A percentile compares a stretch with the other conserved stretches of the same genome.
These are phyloP conservation scores for Calonectris borealis DNA, from an alignment of 2,113 vertebrate genomes.

Conservation along the genomic window DNA sequence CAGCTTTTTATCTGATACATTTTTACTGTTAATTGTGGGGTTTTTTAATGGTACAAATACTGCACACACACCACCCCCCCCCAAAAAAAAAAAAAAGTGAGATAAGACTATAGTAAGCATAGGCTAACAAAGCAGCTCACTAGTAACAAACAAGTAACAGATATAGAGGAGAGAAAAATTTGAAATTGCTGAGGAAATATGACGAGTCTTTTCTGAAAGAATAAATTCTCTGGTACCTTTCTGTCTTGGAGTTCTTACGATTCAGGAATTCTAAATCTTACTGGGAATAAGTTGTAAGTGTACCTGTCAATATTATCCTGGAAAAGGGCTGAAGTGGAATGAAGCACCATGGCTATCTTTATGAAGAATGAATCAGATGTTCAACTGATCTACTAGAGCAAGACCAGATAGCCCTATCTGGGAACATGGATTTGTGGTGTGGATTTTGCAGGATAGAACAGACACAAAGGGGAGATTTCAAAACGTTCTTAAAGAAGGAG, in stretches of 20 bases:
- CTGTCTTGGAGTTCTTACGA: not conserved
- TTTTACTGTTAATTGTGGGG: not conserved
- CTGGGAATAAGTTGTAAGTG: not conserved
- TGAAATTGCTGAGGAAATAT: not conserved
- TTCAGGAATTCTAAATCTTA: not conserved
- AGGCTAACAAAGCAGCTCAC: not conserved
- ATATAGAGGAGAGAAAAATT: not conserved
- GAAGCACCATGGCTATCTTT: not conserved
- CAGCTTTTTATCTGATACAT: not conserved
- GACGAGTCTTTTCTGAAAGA: not conserved
- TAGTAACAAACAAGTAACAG: not conserved
- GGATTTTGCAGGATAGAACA: not conserved
- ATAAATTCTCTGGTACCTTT: not conserved
- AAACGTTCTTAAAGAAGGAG: rapidly evolving
- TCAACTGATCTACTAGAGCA: not conserved
- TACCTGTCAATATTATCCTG: not conserved
- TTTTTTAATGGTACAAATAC: not conserved
- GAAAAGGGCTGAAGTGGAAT: not conserved
- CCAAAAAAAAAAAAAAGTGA: not conserved
- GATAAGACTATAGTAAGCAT: not conserved
- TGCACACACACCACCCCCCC: too few species aligned
- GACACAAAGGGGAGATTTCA: not conserved
- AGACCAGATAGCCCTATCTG: not conserved
- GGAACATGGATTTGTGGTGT: not conserved
- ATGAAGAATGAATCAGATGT: not conserved